A percentile compares a stretch with the other conserved stretches of the same genome.
Conservation (phyloP, 2,888 invertebrate genomes). For the Andrena minutula region DNA sequence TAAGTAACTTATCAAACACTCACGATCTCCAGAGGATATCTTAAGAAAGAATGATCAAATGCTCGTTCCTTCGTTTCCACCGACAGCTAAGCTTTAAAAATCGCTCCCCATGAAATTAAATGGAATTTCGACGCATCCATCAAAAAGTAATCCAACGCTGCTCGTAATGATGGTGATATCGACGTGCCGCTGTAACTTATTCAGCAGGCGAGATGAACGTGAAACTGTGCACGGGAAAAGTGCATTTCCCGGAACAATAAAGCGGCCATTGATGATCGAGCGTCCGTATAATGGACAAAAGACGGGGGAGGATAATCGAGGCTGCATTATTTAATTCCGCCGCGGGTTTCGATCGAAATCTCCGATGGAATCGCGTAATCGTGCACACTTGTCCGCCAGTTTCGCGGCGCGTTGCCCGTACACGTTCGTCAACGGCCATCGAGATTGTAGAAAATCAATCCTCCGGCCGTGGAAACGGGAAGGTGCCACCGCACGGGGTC, state of each 20-base stretch:
- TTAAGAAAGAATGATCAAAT: neutral
- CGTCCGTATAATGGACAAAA: conserved; percentile 14
- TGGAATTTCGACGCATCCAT: conserved; percentile 11
- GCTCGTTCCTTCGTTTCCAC: neutral
- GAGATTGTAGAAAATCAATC: conserved; percentile 10
- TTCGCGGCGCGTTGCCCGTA: neutral
- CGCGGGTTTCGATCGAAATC: conserved; percentile 9
- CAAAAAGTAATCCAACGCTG: neutral
- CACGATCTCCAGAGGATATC: neutral
- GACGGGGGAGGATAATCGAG: conserved; percentile 23
- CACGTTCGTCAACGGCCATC: neutral
- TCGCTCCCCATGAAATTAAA: conserved; percentile 7
- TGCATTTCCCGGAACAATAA: conserved; percentile 19
- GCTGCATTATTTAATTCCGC: conserved; percentile 34
- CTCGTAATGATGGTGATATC: conserved; percentile 3
- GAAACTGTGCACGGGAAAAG: conserved; percentile 12
- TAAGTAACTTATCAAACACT: neutral
- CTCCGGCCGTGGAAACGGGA: neutral
- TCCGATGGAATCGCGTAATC: neutral
- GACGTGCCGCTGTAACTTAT: conserved; percentile 18
- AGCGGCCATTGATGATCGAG: conserved; percentile 4
- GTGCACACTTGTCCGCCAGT: neutral
- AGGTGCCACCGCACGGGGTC: neutral
- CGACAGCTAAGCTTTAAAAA: neutral
- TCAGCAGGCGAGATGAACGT: conserved; percentile 19